These are phyloP conservation scores for Falcunculus frontatus DNA, from an alignment of 2,113 vertebrate species.

Conservation along the genomic window DNA sequence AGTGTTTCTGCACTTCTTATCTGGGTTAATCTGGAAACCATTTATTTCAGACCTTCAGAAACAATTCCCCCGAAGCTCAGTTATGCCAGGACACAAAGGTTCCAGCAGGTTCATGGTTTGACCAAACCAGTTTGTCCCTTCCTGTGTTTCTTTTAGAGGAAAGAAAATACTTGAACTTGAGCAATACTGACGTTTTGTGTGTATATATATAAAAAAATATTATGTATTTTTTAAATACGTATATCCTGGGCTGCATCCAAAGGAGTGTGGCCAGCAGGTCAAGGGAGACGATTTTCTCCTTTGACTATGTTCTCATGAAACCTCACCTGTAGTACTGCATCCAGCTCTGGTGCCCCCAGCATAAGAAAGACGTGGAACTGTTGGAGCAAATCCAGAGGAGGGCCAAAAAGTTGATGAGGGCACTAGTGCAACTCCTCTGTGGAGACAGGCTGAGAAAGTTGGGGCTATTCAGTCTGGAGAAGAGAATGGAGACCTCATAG, in stretches of 20 bases:
- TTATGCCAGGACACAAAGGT: background rate
- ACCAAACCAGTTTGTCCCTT: background rate
- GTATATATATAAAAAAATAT: background rate
- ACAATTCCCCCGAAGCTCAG: background rate
- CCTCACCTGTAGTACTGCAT: background rate
- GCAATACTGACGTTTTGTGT: background rate
- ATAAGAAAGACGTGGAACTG: background rate
- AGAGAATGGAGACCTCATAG: background rate
- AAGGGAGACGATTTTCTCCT: background rate
- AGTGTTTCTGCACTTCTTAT: background rate
- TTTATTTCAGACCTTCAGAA: background rate
- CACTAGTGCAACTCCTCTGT: background rate
- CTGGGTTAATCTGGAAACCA: background rate
- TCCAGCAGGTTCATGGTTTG: background rate
- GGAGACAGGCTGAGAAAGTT: background rate
- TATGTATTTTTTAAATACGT: background rate
- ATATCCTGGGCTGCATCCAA: background rate
- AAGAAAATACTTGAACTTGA: background rate
- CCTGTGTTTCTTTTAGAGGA: background rate
- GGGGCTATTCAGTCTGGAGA: background rate
- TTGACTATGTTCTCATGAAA: background rate
- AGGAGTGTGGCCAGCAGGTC: background rate
- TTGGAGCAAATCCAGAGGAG: background rate
- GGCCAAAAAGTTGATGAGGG: background rate
- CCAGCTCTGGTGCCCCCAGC: background rate